Conservation (phyloP, 2,113 vertebrate species). For the Ctenodactylus gundi region DNA sequence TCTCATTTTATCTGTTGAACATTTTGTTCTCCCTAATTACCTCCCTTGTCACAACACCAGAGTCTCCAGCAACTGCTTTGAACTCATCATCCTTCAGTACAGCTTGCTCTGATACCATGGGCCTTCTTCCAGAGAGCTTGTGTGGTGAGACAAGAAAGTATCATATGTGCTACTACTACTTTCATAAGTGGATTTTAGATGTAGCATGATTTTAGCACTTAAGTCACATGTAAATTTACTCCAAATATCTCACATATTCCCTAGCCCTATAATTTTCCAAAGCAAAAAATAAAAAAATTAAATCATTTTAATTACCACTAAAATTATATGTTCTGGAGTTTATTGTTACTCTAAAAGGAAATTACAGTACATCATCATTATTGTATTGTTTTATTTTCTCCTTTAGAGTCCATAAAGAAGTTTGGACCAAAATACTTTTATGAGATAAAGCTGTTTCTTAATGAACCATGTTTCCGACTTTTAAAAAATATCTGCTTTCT, state of each 20-base stretch:
- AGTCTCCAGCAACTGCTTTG: background rate
- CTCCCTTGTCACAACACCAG: background rate
- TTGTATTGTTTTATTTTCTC: background rate
- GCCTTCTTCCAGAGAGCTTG: background rate
- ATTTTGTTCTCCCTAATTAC: background rate
- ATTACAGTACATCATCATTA: background rate
- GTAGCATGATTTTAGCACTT: background rate
- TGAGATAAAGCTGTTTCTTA: background rate
- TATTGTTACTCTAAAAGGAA: background rate
- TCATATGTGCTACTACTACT: background rate
- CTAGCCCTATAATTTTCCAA: background rate
- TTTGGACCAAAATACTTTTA: background rate
- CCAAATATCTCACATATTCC: background rate
- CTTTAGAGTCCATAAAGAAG: background rate
- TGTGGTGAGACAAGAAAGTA: background rate
- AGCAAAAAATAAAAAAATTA: background rate
- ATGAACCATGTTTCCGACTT: background rate
- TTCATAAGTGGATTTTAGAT: conserved; percentile 1
- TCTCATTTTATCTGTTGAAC: background rate
- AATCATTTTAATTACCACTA: background rate
- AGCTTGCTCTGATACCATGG: background rate
- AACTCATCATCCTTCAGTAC: background rate
- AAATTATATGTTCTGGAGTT: background rate
- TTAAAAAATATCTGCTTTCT: background rate
- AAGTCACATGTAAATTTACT: background rate